Evolutionary conservation across 1,140 invertebrate species (phyloP).

Genomic region (Phymorhynchus buccinoides): DNA sequence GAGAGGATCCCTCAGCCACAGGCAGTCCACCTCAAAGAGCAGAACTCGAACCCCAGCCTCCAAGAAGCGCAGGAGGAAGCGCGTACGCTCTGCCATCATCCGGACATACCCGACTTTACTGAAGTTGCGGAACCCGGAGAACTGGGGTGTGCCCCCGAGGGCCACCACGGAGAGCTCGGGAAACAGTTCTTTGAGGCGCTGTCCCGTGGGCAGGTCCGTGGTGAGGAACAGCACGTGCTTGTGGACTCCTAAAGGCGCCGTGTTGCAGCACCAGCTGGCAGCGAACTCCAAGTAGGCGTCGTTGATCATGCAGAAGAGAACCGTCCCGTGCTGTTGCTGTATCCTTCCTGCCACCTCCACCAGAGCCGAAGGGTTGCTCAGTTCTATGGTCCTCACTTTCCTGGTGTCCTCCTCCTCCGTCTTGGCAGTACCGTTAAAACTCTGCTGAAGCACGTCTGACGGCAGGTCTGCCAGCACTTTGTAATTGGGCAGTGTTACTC

Average conservation of each 20-base stretch:
- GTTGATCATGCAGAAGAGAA: slow-evolving; percentile 59
- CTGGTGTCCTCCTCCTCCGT: no score
- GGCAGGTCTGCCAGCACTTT: no score
- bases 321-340: not conserved
- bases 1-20: slow-evolving; percentile 59
- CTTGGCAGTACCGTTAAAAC: no score
- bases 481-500: no score
- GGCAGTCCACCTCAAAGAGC: slow-evolving; percentile 64
- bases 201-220: slow-evolving; percentile 49
- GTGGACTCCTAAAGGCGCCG: slow-evolving; percentile 59
- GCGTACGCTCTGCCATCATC: slow-evolving; percentile 58
- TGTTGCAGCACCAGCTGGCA: slow-evolving; percentile 65
- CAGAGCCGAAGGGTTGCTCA: not conserved
- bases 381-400: no score
- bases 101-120: slow-evolving; percentile 61
- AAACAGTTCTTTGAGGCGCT: slow-evolving; percentile 52
- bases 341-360: not conserved
- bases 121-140: slow-evolving; percentile 54
- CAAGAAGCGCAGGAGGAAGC: slow-evolving; percentile 52
- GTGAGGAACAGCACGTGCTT: slow-evolving; percentile 58
- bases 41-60: slow-evolving; percentile 55
- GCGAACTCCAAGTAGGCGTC: slow-evolving; percentile 61
- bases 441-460: no score
- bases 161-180: slow-evolving; percentile 55
- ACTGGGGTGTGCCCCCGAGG: not conserved